Base-by-base conservation (phyloP, 2,113 vertebrate species). In the Haemorhous mexicanus region DNA sequence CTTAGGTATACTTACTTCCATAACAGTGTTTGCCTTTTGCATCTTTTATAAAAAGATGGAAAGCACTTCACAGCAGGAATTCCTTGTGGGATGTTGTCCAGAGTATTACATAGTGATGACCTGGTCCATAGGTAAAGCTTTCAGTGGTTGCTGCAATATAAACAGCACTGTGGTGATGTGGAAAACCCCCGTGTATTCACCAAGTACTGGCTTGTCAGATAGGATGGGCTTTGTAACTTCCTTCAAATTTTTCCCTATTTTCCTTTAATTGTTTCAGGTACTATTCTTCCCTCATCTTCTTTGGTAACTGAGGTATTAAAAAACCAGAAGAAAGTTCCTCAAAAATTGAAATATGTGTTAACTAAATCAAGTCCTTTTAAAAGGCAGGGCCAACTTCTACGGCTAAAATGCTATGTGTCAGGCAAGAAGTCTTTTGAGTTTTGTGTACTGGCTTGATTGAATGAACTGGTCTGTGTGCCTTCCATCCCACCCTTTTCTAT, bases 91-190 rank as follows among this genome's bases (percentile, higher is more conserved):
- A 19, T 2, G 0, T 32, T 80, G 19, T 72, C 59, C 15, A 39
- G 1, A 14, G 11, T 13, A 16, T 58, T 49, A 43, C 20, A 10
- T 6, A 41, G 3, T 0, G 0, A 43, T 28, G 7, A 50, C 18
- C 33, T 35, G 7, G 16, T 27, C 13, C 23, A 33, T 1, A 58
- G 24, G 28, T n/a, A 16, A 86, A 56, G 13, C 4, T 50, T 68
- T n/a, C 41, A 44, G 3, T 43, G 22, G 21, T 64, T 88, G 30
- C 22, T 64, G 30, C 39, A 49, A 16, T 15, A 27, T 33, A 64
- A 85, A 55, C 35, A 37, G 32, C 13, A 10, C 10, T 30, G 16
- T n/a, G n/a, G 8, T 49, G 22, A 33, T 49, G 11, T 68, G 53
- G 74, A 79, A 90, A 64, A 44, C n/a, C 4, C 12, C 4, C 6